Evolutionary conservation across 2,797 vertebrate genomes (phyloP), one percentile per base, ranked within the genome.

Genomic region (Sternotherus odoratus): DNA sequence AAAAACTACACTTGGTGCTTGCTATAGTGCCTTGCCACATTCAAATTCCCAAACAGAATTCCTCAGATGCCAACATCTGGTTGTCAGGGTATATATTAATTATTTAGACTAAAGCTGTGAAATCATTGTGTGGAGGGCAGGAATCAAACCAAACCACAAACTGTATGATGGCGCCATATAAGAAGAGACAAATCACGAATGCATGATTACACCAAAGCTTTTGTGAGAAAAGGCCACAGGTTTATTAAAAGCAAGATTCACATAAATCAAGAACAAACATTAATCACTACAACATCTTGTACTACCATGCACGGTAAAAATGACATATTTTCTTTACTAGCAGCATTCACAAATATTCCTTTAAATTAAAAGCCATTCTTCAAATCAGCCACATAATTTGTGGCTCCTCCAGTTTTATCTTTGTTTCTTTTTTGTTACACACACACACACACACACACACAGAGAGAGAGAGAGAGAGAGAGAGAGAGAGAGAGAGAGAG

Each of bases 291-390:
- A 46, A 46, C 4, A 36, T 2, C 3, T 3, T 85, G 46, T 51
- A 17, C 33, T 66, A 26, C 5, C 2, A 49, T 4, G 10, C 74
- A 51, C 0, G 6, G 2, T 21, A 24, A 88, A 83, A 11, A n/a
- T 0, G 0, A 49, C 85, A 86, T 82, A 8, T 60, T 54, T 4
- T 69, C 63, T 69, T 2, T 84, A 23, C 46, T 82, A 4, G 0
- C 13, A 4, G 0, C 5, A 83, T 87, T 56, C 4, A 56, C 43
- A 89, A 51, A 86, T 81, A 79, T 7, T 63, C 1, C 86, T 84
- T 82, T 78, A n/a, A 79, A 89, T 30, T 69, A 26, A 79, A 95
- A 92, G 4, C 48, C 2, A 69, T 69, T 28, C 12, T 48, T 75
- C 26, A 86, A 26, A 90, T 75, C 16, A 12, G 36, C 49, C 4